Evolutionary conservation across 1,140 invertebrate genomes (phyloP).

Genomic region (Diachasmimorpha longicaudata): DNA sequence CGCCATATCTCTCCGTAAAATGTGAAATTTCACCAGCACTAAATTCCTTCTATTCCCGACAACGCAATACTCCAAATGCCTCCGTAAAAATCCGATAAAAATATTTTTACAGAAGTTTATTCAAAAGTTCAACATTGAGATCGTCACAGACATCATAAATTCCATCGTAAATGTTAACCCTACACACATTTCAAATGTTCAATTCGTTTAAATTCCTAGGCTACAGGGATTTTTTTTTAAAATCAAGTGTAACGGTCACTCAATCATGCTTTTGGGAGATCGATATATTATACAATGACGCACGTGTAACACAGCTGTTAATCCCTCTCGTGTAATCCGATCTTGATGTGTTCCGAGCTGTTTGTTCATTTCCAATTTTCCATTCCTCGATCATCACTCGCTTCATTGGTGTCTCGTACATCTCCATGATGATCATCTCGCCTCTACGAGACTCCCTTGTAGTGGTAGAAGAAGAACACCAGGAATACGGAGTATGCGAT

Average conservation of each 20-base stretch:
- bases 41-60: no score
- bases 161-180: background rate
- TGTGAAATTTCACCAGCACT: no score
- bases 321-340: background rate
- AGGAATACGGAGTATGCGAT: conserved; percentile 90
- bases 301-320: background rate
- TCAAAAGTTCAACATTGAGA: background rate
- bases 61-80: no score
- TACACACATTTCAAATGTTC: background rate
- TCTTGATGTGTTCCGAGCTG: background rate
- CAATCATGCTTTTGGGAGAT: background rate
- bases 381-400: no score
- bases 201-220: background rate
- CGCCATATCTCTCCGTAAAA: no score
- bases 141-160: background rate
- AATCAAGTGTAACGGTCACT: background rate
- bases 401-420: no score
- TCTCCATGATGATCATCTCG: no score
- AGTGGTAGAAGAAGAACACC: conserved; percentile 93
- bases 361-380: background rate
- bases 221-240: background rate
- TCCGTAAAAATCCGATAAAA: background rate
- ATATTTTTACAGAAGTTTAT: background rate
- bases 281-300: background rate
- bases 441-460: conserved; percentile 71